Evolutionary conservation across 2,113 vertebrate species (phyloP), one percentile per base, ranked within the genome.

Genomic region (Tragelaphus imberbis): DNA sequence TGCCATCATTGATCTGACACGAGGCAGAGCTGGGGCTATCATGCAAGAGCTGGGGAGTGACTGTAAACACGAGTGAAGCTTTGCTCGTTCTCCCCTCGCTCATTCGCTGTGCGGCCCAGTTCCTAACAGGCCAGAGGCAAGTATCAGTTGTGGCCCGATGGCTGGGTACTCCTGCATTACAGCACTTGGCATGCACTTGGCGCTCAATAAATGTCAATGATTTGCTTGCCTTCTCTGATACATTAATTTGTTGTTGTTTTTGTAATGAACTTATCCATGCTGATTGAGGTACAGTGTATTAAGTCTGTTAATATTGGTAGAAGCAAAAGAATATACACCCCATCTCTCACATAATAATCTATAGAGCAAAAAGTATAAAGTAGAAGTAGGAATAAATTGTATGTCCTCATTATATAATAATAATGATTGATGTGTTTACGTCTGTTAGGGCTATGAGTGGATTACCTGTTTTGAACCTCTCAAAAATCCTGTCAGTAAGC

Each of bases 71-170:
- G 4, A 36, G 40, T 27, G 40, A 77, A 14, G 23, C 23, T 44
- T 27, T 44, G 71, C 40, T 27, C 12, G 27, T 15, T 77, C 40
- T 4, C 40, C 23, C 1, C 0, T 6, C 1, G 3, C 12, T 77
- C 71, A 27, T 44, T 44, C 7, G 23, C 40, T 77, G 6, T 27
- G 2, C 12, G 15, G 40, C 36, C 71, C 6, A 27, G 71, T 27
- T 15, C 12, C 40, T 15, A 44, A 7, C 6, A 77, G 71, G 71
- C 23, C 71, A 44, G 36, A 77, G 71, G 15, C 40, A 44, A 77
- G 12, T 27, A 27, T 44, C 23, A 77, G 23, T 27, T 44, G 12
- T 44, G 23, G 40, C 23, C 40, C 27, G 71, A 11, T 6, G 4
- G 40, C 0, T 44, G 71, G 71, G 2, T 23, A 14, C 40, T 44